Base-by-base conservation (phyloP, 2,888 invertebrate genomes). In the Chelonus formosanus region DNA sequence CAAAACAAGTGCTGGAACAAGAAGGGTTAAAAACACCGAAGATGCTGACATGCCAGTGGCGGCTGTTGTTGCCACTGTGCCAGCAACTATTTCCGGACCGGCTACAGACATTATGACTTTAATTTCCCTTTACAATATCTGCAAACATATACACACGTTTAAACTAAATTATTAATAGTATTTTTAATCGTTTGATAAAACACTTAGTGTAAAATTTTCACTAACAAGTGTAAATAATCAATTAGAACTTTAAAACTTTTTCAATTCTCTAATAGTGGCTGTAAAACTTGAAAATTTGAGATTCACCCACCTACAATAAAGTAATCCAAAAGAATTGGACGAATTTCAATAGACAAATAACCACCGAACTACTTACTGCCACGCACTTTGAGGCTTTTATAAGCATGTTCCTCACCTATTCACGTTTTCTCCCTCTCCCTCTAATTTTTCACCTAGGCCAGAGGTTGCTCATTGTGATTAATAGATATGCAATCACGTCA, bases 1-100 rank as follows among this genome's bases (percentile, higher is more conserved):
- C 57, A 94, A 86, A 3, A 90, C 83, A 44, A 92, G 35, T 0
- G 91, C 90, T 48, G 91, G 93, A 31, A 92, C 82, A 55, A 94
- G 84, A n/a, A 94, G 88, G 69, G 90, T 87, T 74, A 92, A 90
- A 80, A 93, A 92, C 68, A 92, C 85, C 73, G 87, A 90, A 64
- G 90, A 89, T 34, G 92, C 88, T 50, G 90, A 88, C 80, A 89
- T 85, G 40, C 87, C 86, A 76, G 84, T 83, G 75, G 85, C 80
- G 69, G 86, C 73, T 6, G 74, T 54, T 34, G 69, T 65, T 31
- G 75, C 78, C 56, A 77, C 78, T 60, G 84, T 71, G 36, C 80
- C 82, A 68, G 77, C 74, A 53, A 81, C 73, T 63, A 83, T 69
- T 78, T 84, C 82, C 67, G 84, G 83, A 68, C 79, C 83, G 63